Evolutionary conservation across 2,797 vertebrate genomes (phyloP).

Genomic region (Peromyscus attwateri): DNA sequence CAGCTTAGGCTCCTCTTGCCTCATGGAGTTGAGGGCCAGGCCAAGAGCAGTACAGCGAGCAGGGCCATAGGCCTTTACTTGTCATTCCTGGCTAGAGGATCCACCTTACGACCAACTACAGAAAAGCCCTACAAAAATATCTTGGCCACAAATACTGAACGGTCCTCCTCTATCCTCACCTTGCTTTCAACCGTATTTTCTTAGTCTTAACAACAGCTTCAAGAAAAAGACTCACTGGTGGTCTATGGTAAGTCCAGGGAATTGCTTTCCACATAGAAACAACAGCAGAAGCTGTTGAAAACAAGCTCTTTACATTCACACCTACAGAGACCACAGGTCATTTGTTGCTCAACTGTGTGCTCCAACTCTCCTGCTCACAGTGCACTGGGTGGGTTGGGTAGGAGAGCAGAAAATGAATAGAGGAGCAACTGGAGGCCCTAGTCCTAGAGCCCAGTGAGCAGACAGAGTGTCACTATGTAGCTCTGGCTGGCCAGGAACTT

Average conservation of each 20-base stretch:
- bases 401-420: slow-evolving; percentile 53
- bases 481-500: not conserved
- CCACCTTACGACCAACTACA: not conserved
- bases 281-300: slow-evolving; percentile 55
- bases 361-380: slow-evolving; percentile 12
- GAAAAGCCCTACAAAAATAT: slow-evolving; percentile 45
- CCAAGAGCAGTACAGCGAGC: slow-evolving; percentile 4
- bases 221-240: slow-evolving; percentile 66
- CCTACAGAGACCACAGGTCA: slow-evolving; percentile 46
- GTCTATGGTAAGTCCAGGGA: slow-evolving; percentile 48
- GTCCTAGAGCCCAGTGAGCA: slow-evolving; percentile 20
- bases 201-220: slow-evolving; percentile 62
- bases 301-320: slow-evolving; percentile 61
- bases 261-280: slow-evolving; percentile 29
- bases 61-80: not conserved
- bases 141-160: not conserved
- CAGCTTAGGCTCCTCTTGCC: slow-evolving; percentile 56
- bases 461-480: not conserved
- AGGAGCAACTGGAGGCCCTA: not conserved
- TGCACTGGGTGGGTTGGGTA: not conserved
- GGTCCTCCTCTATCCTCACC: slow-evolving; percentile 60
- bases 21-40: slow-evolving; percentile 54
- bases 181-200: slow-evolving; percentile 59
- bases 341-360: slow-evolving; percentile 27
- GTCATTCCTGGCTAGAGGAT: not conserved